Conservation (phyloP, 2,888 invertebrate species). For the Agrochola circellaris region DNA sequence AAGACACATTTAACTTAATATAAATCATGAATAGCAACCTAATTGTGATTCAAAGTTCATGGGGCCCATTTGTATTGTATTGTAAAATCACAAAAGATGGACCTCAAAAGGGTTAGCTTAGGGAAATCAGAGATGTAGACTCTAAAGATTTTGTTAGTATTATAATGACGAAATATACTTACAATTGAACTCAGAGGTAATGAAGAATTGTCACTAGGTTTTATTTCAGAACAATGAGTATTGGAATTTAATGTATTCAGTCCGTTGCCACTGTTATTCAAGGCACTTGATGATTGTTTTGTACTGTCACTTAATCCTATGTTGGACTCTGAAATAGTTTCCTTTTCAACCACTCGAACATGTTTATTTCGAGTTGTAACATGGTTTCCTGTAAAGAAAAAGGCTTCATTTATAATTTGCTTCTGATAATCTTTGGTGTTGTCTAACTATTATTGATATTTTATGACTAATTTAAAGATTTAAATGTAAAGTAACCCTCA, state of each 20-base stretch:
- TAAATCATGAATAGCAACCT: not conserved
- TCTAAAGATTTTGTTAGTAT: slow-evolving; percentile 14
- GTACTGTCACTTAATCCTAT: slow-evolving; percentile 41
- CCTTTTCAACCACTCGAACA: slow-evolving; percentile 69
- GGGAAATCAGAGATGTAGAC: not conserved
- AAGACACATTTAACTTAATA: not conserved
- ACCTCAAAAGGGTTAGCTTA: slow-evolving; percentile 3
- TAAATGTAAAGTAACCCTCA: not conserved
- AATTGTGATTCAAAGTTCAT: not conserved
- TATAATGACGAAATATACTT: slow-evolving; percentile 51
- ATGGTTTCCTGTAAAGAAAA: slow-evolving; percentile 72
- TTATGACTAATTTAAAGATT: not conserved
- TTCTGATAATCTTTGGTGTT: not conserved
- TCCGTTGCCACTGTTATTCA: slow-evolving; percentile 40
- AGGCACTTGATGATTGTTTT: slow-evolving; percentile 37
- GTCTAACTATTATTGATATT: not conserved
- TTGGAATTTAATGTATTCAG: slow-evolving; percentile 42
- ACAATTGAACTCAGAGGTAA: slow-evolving; percentile 66
- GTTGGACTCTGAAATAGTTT: slow-evolving; percentile 56
- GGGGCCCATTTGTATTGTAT: not conserved
- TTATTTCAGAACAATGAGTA: slow-evolving; percentile 51
- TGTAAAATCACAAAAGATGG: not conserved
- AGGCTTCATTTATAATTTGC: not conserved
- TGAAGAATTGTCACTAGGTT: slow-evolving; percentile 57
- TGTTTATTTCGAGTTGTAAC: slow-evolving; percentile 70